Percentiles rank a stretch among this genome's conserved stretches.
Conservation (phyloP, 2,797 vertebrate species). For the Danio kyathit region DNA sequence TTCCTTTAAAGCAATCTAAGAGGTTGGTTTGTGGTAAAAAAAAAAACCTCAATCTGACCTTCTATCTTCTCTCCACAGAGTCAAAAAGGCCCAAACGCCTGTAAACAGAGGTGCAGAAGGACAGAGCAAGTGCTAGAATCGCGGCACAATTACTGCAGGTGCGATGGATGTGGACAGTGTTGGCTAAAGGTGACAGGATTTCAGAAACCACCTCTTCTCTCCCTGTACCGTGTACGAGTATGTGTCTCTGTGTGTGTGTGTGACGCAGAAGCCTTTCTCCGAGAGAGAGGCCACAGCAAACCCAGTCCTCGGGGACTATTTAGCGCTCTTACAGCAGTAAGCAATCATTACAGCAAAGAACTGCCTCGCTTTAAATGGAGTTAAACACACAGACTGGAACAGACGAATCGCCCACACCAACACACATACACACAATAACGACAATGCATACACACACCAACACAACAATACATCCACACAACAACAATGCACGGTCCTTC, state of each 20-base stretch:
- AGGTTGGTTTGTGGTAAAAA: neutral
- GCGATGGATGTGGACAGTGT: neutral
- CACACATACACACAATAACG: constrained; percentile 35
- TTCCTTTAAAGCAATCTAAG: neutral
- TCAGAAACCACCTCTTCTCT: constrained; percentile 30
- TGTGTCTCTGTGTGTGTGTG: neutral
- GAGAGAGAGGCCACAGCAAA: constrained; percentile 24
- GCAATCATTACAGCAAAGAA: constrained; percentile 41
- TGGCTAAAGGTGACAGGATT: constrained; percentile 6
- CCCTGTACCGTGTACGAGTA: neutral
- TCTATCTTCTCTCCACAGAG: neutral
- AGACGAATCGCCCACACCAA: constrained; percentile 39
- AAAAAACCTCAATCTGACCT: neutral
- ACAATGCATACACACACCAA: constrained; percentile 25
- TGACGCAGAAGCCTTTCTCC: constrained; percentile 15
- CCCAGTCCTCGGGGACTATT: constrained; percentile 21
- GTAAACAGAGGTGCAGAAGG: neutral
- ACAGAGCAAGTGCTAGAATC: neutral
- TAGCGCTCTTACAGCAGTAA: constrained; percentile 46
- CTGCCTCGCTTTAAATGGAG: constrained; percentile 45
- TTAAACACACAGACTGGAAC: constrained; percentile 32
- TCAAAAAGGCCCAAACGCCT: neutral
- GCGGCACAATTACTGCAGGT: neutral
- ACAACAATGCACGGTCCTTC: neutral
- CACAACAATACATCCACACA: constrained; percentile 17